phyloP scores from a whole-genome alignment of 2,888 invertebrate genomes.

The Axea sp. region DNA sequence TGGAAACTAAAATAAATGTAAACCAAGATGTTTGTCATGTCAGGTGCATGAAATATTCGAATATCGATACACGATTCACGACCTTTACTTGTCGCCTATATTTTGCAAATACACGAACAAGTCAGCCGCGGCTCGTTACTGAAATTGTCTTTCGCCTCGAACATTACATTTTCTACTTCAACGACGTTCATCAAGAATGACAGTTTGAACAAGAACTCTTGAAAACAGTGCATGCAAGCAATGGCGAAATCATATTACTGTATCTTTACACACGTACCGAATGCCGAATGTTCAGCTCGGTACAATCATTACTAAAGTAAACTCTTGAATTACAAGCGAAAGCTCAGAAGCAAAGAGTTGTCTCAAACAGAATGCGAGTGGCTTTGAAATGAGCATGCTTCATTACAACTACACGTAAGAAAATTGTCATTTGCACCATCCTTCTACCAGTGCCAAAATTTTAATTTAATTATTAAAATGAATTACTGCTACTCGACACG shows the following conservation, averaged over 20 bases:
- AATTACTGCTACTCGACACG: no score
- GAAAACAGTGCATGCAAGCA: slow-evolving; percentile 41
- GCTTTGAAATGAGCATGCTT: slow-evolving; percentile 4
- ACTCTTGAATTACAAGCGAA: slow-evolving; percentile 65
- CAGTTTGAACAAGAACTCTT: slow-evolving; percentile 59
- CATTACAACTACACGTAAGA: no score
- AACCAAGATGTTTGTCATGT: neutral
- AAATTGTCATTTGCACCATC: no score
- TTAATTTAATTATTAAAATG: no score
- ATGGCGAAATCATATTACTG: slow-evolving; percentile 43
- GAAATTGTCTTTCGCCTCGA: slow-evolving; percentile 59
- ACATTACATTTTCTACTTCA: slow-evolving; percentile 54
- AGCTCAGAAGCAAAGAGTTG: slow-evolving; percentile 26
- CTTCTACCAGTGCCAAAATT: no score
- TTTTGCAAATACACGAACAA: slow-evolving; percentile 58
- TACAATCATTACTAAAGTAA: slow-evolving; percentile 66
- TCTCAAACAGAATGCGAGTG: neutral
- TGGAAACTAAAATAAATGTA: neutral
- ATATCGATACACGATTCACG: slow-evolving; percentile 15
- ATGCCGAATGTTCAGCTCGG: slow-evolving; percentile 61
- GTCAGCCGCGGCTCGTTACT: slow-evolving; percentile 63
- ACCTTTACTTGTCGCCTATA: slow-evolving; percentile 24
- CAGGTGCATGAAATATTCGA: slow-evolving; percentile 15
- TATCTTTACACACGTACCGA: slow-evolving; percentile 55
- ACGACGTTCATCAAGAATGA: slow-evolving; percentile 58